Conservation (phyloP, 2,888 invertebrate species). For the Ormyrus rosae region DNA sequence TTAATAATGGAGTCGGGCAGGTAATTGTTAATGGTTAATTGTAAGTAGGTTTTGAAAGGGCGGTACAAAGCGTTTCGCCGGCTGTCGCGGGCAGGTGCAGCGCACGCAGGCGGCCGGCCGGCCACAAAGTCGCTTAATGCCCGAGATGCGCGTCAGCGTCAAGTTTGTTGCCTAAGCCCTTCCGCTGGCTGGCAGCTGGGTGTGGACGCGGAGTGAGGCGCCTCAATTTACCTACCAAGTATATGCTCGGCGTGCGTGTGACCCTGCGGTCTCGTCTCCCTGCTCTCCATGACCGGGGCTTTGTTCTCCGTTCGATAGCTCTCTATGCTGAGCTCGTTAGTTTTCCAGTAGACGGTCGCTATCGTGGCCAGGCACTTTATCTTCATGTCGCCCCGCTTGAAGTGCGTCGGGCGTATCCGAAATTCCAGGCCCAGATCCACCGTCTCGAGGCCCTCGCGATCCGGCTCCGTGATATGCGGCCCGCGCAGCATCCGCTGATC, state of each 20-base stretch:
- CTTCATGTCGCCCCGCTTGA: slow-evolving; percentile 90
- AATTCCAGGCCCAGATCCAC: slow-evolving; percentile 88
- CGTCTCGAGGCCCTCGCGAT: slow-evolving; percentile 84
- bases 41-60: too few relatives aligned
- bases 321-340: slow-evolving; percentile 92
- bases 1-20: too few relatives aligned
- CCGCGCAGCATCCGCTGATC: slow-evolving; percentile 76
- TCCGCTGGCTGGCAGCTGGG: background rate
- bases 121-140: slow-evolving; percentile 5
- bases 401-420: slow-evolving; percentile 87
- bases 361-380: slow-evolving; percentile 93
- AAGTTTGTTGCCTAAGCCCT: background rate
- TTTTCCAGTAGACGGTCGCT: slow-evolving; percentile 90
- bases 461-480: slow-evolving; percentile 77
- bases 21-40: too few relatives aligned
- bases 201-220: background rate
- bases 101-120: too few relatives aligned
- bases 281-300: slow-evolving; percentile 86
- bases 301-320: slow-evolving; percentile 80
- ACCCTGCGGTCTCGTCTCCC: slow-evolving; percentile 81
- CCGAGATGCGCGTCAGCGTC: background rate
- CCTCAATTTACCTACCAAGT: slow-evolving; percentile 81
- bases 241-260: slow-evolving; percentile 84
- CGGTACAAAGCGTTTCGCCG: too few relatives aligned
- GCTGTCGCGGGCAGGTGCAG: too few relatives aligned